Conservation (phyloP, 2,113 vertebrate species). For the Pitta sordida region DNA sequence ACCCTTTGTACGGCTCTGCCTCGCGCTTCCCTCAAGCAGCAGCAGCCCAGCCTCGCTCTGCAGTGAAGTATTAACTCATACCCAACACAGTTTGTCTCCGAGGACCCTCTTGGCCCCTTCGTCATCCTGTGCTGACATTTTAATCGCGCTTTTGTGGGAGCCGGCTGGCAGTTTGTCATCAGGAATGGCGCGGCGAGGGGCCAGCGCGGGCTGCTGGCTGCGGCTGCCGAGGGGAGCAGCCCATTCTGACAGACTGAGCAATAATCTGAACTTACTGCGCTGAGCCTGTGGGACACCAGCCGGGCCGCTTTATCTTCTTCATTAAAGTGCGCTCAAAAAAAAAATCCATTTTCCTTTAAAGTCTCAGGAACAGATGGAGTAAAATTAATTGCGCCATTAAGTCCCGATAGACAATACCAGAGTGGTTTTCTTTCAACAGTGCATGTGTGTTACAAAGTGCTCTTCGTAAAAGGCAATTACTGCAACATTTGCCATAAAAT, state of each 20-base stretch:
- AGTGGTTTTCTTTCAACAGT: slow-evolving; percentile 91
- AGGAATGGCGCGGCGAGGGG: slow-evolving; percentile 83
- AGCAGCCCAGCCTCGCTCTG: slow-evolving; percentile 66
- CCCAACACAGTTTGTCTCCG: slow-evolving; percentile 82
- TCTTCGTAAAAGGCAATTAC: slow-evolving; percentile 93
- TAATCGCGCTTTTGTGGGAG: slow-evolving; percentile 85
- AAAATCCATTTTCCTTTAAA: slow-evolving; percentile 95
- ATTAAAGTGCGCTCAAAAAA: slow-evolving; percentile 93
- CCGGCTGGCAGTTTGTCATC: slow-evolving; percentile 88
- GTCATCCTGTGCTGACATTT: slow-evolving; percentile 87
- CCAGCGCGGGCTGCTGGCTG: slow-evolving; percentile 78
- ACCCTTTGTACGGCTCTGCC: slow-evolving; percentile 32
- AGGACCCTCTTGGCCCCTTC: slow-evolving; percentile 82
- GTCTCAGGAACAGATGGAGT: slow-evolving; percentile 95
- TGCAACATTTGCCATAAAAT: slow-evolving; percentile 92
- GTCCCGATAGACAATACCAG: slow-evolving; percentile 90
- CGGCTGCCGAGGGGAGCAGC: slow-evolving; percentile 79
- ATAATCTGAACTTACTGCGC: slow-evolving; percentile 88
- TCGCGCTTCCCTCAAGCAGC: slow-evolving; percentile 20
- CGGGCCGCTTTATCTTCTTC: slow-evolving; percentile 93
- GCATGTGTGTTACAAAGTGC: slow-evolving; percentile 88
- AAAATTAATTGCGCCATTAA: slow-evolving; percentile 98
- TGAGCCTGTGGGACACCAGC: slow-evolving; percentile 86
- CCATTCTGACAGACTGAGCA: slow-evolving; percentile 89
- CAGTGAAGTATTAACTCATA: slow-evolving; percentile 85